Evolutionary conservation across 2,888 invertebrate genomes (phyloP).

Genomic region (Philhelius pedissequus): DNA sequence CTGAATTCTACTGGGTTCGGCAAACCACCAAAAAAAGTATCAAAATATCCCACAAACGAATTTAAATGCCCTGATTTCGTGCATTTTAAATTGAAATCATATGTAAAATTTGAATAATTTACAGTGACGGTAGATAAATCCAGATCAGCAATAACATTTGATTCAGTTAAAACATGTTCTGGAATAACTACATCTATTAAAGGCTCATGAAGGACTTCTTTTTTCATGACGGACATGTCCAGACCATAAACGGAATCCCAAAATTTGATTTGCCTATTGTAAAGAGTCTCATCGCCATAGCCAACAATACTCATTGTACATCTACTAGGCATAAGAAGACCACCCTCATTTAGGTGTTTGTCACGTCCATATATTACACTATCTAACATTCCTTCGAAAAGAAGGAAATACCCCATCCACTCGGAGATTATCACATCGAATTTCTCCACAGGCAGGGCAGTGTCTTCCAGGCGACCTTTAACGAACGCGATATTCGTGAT

Average conservation of each 20-base stretch:
- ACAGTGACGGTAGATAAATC: constrained; percentile 87
- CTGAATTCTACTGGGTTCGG: constrained; percentile 82
- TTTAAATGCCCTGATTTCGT: constrained; percentile 85
- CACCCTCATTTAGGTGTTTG: constrained; percentile 87
- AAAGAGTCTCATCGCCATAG: constrained; percentile 86
- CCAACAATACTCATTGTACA: constrained; percentile 91
- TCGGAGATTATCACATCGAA: constrained; percentile 97
- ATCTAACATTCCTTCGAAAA: constrained; percentile 98
- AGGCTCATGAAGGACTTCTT: constrained; percentile 89
- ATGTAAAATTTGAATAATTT: constrained; percentile 86
- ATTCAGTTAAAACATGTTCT: constrained; percentile 84
- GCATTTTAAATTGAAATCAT: constrained; percentile 84
- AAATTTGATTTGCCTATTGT: constrained; percentile 87
- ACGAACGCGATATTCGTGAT: constrained; percentile 85
- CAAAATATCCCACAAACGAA: constrained; percentile 94
- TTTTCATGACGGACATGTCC: constrained; percentile 94
- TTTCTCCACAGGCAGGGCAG: constrained; percentile 85
- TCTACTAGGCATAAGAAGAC: constrained; percentile 89
- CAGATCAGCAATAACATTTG: constrained; percentile 84
- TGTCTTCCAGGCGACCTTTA: constrained; percentile 93
- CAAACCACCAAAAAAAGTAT: constrained; percentile 89
- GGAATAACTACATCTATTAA: constrained; percentile 83
- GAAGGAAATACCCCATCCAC: constrained; percentile 99
- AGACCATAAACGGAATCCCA: constrained; percentile 97
- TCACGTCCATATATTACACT: constrained; percentile 94